These are phyloP conservation scores for Mixornis gularis DNA, from an alignment of 2,113 vertebrate species.

Conservation along the genomic window DNA sequence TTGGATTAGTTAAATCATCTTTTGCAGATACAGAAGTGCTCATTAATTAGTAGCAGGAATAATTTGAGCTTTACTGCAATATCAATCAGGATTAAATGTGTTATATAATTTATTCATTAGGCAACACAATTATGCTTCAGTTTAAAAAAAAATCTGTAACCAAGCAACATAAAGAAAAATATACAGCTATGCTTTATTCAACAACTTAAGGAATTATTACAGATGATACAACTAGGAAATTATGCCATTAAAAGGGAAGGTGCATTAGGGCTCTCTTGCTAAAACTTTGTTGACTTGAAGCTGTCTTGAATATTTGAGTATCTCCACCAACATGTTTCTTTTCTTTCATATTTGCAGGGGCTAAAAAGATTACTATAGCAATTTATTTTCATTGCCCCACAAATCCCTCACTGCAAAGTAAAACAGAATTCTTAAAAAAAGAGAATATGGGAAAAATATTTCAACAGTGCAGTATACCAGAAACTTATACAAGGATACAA, in stretches of 20 bases:
- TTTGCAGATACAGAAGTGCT: conserved; percentile 31
- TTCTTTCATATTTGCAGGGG: not conserved
- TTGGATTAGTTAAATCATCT: conserved; percentile 52
- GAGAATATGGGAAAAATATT: not conserved
- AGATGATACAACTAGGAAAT: not conserved
- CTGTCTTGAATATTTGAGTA: not conserved
- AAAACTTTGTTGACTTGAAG: not conserved
- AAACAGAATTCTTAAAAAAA: not conserved
- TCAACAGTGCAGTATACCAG: not conserved
- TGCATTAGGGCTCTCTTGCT: not conserved
- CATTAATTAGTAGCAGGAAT: conserved; percentile 58
- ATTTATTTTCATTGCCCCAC: not conserved
- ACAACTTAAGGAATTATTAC: not conserved
- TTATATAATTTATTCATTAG: conserved; percentile 59
- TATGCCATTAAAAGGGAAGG: not conserved
- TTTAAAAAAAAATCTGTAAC: conserved; percentile 18
- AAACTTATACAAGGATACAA: not conserved
- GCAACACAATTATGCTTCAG: conserved; percentile 19
- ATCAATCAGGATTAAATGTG: conserved; percentile 54
- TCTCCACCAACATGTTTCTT: not conserved
- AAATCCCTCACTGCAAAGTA: not conserved
- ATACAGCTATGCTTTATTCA: not conserved
- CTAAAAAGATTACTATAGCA: not conserved
- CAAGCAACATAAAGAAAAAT: not conserved
- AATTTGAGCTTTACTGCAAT: conserved; percentile 51